Base-by-base conservation (phyloP, 2,797 vertebrate species). In the Alexandromys oeconomus region DNA sequence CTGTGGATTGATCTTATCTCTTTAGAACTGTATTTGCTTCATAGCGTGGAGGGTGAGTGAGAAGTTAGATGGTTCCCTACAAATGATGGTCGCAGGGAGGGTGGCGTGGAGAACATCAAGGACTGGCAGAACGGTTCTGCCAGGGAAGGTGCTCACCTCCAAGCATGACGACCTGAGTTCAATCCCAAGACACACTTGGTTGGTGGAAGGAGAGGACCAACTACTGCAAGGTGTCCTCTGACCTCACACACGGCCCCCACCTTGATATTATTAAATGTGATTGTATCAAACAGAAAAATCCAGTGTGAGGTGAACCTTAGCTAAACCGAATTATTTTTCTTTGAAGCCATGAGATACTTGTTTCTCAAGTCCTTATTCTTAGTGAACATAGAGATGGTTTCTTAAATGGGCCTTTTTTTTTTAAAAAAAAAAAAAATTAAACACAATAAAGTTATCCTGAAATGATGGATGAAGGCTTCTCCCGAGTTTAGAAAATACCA, bases 291-390 rank as follows among this genome's bases (percentile, higher is more conserved):
- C 27, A 37, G 63, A 92, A 78, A n/a, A 19, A 54, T 46, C 93
- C 40, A 34, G 51, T 74, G 51, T 84, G 63, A 43, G 67, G 51
- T 57, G 15, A 77, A 31, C 48, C 84, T 81, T 76, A n/a, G 1
- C 71, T 29, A 85, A 61, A 76, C 76, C 76, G 5, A 48, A 40
- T 37, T 86, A 57, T 89, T 95, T 90, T 90, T 34, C 71, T 87
- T 71, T 76, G 80, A 88, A 94, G 77, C 37, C 27, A 8, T 59
- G 10, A 73, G 12, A 25, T 48, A 14, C 63, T 85, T 88, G 31
- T 51, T 86, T 93, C 80, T 78, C 73, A 92, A 5, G 40, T 90
- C 25, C 61, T 51, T 76, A 1, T 29, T 57, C 46, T 37, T 37
- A 57, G 5, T 63, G 11, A 71, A 11, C 23, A 4, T 0, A 79